Evolutionary conservation across 1,140 invertebrate species (phyloP).

Genomic region (Cyclina sinensis): DNA sequence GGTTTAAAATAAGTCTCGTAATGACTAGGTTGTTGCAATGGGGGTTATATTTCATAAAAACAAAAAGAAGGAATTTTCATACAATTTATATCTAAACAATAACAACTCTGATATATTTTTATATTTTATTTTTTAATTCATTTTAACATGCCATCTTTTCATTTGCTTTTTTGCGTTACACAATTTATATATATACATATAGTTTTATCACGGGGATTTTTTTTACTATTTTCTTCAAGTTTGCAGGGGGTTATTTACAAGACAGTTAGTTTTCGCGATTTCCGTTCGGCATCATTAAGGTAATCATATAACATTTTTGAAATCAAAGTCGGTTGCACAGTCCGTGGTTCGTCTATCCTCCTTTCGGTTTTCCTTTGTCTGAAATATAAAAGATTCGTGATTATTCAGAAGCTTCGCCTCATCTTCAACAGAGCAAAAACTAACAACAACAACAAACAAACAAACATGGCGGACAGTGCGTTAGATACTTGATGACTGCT

Average conservation of each 20-base stretch:
- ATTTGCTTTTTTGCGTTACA: constrained; percentile 33
- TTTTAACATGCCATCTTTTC: constrained; percentile 42
- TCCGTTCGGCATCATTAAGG: constrained; percentile 27
- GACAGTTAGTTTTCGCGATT: constrained; percentile 35
- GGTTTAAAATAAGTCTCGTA: too few relatives aligned
- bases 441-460: too few relatives aligned
- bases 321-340: constrained; percentile 20
- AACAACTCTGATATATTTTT: neutral
- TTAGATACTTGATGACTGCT: too few relatives aligned
- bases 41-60: too few relatives aligned
- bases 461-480: too few relatives aligned
- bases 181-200: neutral
- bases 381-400: too few relatives aligned
- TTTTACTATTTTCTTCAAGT: constrained; percentile 36
- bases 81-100: neutral
- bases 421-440: too few relatives aligned
- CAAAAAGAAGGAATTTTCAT: too few relatives aligned
- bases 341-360: constrained; percentile 9
- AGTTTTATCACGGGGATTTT: constrained; percentile 46
- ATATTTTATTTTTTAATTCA: constrained; percentile 24
- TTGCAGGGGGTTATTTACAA: constrained; percentile 53
- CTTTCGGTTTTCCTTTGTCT: too few relatives aligned
- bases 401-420: too few relatives aligned
- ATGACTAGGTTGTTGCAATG: too few relatives aligned
- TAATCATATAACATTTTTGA: neutral